Evolutionary conservation across 2,113 vertebrate genomes (phyloP).

Genomic region (Setophaga petechia): DNA sequence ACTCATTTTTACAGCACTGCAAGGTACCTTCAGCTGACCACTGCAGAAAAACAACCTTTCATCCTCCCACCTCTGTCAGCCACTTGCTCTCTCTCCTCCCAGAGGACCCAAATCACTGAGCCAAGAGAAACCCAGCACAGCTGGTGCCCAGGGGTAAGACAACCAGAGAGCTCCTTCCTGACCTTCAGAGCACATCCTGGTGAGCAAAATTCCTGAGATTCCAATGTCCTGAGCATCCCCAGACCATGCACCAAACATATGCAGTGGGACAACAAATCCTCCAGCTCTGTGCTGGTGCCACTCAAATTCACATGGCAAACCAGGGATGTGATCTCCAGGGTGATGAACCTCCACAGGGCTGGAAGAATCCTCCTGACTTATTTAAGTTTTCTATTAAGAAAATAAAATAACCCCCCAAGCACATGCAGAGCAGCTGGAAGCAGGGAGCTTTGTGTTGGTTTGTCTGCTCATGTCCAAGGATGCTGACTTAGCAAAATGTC

Average conservation of each 20-base stretch:
- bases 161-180: rapidly evolving
- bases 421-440: background rate
- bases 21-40: background rate
- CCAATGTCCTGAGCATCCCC: background rate
- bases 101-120: background rate
- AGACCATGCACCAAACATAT: background rate
- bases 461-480: background rate
- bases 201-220: background rate
- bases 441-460: background rate
- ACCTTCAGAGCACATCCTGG: background rate
- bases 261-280: background rate
- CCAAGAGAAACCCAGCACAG: conserved; percentile 16
- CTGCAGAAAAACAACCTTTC: background rate
- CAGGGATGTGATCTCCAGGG: background rate
- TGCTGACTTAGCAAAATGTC: background rate
- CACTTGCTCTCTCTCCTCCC: background rate
- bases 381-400: background rate
- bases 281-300: background rate
- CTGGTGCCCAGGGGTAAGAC: background rate
- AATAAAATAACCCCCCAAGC: background rate
- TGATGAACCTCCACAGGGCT: background rate
- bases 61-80: background rate
- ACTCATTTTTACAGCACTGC: background rate
- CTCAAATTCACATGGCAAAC: rapidly evolving
- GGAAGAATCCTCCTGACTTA: background rate